Percentiles rank a stretch among this genome's conserved stretches.
phyloP scores from a whole-genome alignment of 2,888 invertebrate species.

The Dorcus hopei region DNA sequence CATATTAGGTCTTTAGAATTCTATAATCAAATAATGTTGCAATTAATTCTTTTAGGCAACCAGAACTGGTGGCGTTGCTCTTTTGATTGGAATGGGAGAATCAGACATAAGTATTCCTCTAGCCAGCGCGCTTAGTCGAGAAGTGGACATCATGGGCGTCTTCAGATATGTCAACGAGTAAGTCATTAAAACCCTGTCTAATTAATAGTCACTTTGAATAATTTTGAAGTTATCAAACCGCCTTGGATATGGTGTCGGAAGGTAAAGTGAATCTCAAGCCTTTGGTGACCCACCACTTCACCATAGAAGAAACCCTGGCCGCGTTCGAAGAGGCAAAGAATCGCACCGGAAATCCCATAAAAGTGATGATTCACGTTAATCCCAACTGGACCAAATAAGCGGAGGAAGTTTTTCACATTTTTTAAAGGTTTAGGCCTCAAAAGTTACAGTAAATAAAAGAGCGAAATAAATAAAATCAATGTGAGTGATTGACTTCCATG shows the following conservation, averaged over 20 bases:
- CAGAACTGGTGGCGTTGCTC: constrained; percentile 78
- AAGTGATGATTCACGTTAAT: constrained; percentile 81
- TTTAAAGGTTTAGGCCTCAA: too few relatives aligned
- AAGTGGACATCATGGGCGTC: constrained; percentile 89
- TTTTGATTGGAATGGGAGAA: constrained; percentile 86
- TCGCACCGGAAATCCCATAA: constrained; percentile 72
- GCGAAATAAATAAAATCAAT: too few relatives aligned
- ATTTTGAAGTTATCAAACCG: constrained; percentile 67
- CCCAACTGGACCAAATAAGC: constrained; percentile 36
- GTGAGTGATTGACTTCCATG: too few relatives aligned
- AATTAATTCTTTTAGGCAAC: constrained; percentile 63
- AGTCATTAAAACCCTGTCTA: constrained; percentile 37
- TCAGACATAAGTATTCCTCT: constrained; percentile 77
- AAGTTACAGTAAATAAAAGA: too few relatives aligned
- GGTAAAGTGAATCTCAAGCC: constrained; percentile 77
- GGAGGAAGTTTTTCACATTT: too few relatives aligned
- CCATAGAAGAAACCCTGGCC: constrained; percentile 69
- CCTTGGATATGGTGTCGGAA: constrained; percentile 72
- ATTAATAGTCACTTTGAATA: not conserved
- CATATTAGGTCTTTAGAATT: too few relatives aligned
- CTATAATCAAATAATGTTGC: too few relatives aligned
- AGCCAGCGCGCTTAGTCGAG: constrained; percentile 73
- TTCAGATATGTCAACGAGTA: constrained; percentile 92
- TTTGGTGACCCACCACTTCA: constrained; percentile 81
- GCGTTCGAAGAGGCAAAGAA: constrained; percentile 82